These are phyloP conservation scores for Petroica traversi DNA, from an alignment of 2,113 vertebrate species.

Conservation along the genomic window DNA sequence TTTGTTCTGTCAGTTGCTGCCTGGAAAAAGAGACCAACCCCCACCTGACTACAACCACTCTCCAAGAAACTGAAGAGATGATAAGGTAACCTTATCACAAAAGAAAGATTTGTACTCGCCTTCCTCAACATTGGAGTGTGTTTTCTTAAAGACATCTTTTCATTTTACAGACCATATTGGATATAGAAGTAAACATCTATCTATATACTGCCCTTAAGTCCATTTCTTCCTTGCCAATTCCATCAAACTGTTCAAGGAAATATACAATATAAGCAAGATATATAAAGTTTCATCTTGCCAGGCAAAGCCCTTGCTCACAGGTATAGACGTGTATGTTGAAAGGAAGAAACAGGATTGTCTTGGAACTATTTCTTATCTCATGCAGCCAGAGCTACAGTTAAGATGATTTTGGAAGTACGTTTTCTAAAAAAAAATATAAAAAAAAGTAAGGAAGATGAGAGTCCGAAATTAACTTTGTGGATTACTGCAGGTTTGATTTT, in stretches of 20 bases:
- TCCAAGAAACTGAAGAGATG: too few species aligned
- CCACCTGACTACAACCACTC: too few species aligned
- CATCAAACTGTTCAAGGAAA: neutral
- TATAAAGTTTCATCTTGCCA: neutral
- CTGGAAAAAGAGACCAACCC: too few species aligned
- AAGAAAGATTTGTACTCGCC: neutral
- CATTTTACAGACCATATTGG: neutral
- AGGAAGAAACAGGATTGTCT: constrained; percentile 26
- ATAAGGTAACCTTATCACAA: too few species aligned
- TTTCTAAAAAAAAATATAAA: neutral
- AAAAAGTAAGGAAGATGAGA: neutral
- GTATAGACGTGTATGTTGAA: neutral
- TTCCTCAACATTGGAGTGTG: neutral
- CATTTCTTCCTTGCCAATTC: neutral
- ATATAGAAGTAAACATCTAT: neutral
- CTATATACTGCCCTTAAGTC: neutral
- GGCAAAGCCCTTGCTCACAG: neutral
- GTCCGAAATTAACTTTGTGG: neutral
- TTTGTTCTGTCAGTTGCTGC: too few species aligned
- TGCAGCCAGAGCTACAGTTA: neutral
- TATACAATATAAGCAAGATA: neutral
- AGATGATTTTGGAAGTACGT: constrained; percentile 1
- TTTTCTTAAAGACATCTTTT: neutral
- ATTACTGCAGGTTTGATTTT: neutral
- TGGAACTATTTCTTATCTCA: constrained; percentile 26